Base-by-base conservation (phyloP, 2,797 vertebrate genomes). In the Coregonus ussuriensis region DNA sequence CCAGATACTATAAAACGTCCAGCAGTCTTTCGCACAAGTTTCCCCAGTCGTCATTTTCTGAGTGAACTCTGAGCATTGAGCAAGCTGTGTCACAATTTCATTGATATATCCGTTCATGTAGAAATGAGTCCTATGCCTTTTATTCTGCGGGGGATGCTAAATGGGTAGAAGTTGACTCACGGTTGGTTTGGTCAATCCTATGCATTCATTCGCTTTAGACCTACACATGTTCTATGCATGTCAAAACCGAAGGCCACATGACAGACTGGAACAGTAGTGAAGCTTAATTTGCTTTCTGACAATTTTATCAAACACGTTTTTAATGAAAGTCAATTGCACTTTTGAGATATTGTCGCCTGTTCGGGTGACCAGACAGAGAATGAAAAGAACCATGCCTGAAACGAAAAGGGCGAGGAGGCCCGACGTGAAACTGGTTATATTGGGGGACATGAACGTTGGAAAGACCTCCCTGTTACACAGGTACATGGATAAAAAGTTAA, bases 361-460 rank as follows among this genome's bases (percentile, higher is more conserved):
- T 59, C 54, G n/a, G 70, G 18, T 15, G 15, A 52, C 65, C 31
- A 66, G 14, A 4, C 14, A 13, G 29, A 31, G 29, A 31, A 33
- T 33, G 65, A 31, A 4, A 31, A 75, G 62, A n/a, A 82, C 37
- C 88, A 94, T 94, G 93, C 89, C 91, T 74, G 89, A 93, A 78
- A 1, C 75, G 62, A 89, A 91, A 65, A 94, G 92, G 81, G 96
- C 96, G 94, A 95, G 92, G 89, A 96, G 95, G 80, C 98, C 98
- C 9, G 98, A 99, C 91, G 95, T 97, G 25, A 99, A 99, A 88
- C 88, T 99, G 5, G 98, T 99, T 65, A 91, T 99, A 14, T 91
- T 99, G 88, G 98, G 98, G 37, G 98, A 98, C 93, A 96, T 98
- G 96, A 97, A 97, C 84, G 98, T 99, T 79, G 98, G 98, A 35